Evolutionary conservation across 2,113 vertebrate species (phyloP).

Genomic region (Hydrochoerus hydrochaeris): DNA sequence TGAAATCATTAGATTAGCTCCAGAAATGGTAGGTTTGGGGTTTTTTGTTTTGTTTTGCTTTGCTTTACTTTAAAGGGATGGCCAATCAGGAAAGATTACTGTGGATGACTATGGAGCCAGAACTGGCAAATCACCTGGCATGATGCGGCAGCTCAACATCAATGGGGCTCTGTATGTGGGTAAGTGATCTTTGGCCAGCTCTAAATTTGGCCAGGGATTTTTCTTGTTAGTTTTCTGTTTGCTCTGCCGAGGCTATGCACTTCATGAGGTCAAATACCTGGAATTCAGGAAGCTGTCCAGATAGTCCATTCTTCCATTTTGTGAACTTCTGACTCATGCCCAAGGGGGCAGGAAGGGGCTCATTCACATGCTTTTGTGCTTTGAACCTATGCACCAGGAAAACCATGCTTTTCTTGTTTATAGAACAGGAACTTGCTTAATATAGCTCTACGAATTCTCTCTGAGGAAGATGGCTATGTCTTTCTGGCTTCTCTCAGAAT

Average conservation of each 20-base stretch:
- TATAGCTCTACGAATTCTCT: conserved; percentile 52
- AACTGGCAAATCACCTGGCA: conserved; percentile 93
- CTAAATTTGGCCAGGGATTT: fast-evolving
- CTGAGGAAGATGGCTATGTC: background rate
- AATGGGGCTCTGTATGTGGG: conserved; percentile 95
- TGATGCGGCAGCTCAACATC: conserved; percentile 97
- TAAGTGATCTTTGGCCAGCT: conserved; percentile 80
- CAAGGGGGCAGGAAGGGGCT: conserved; percentile 45
- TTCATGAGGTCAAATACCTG: conserved; percentile 39
- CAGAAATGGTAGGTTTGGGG: background rate
- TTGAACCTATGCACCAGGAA: conserved; percentile 45
- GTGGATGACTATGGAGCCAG: conserved; percentile 96
- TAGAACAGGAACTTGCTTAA: conserved; percentile 66
- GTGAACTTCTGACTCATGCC: conserved; percentile 60
- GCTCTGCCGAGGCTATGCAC: fast-evolving
- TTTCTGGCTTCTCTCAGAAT: background rate
- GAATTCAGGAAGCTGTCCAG: conserved; percentile 51
- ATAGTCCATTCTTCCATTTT: conserved; percentile 45
- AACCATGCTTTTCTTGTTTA: conserved; percentile 64
- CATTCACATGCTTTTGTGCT: conserved; percentile 51
- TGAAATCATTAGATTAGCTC: background rate
- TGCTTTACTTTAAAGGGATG: conserved; percentile 89
- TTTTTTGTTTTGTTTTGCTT: background rate
- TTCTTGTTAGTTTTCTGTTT: background rate
- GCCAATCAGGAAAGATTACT: conserved; percentile 95